Percentiles rank a stretch among this genome's conserved stretches.
Conservation (phyloP, 2,797 vertebrate species). For the Lutjanus campechanus region DNA sequence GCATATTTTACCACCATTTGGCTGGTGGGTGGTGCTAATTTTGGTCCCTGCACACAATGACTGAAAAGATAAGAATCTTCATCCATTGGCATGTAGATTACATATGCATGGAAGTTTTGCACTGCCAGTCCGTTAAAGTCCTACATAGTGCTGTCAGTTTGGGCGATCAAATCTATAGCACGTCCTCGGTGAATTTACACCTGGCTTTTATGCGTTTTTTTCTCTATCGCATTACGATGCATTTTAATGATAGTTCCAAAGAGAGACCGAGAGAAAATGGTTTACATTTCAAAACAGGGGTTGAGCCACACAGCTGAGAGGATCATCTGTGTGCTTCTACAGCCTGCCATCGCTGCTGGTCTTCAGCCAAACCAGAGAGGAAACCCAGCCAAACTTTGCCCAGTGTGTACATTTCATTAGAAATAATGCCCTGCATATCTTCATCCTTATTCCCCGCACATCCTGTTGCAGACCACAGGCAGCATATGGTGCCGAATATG, state of each 20-base stretch:
- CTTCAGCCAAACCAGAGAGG: slow-evolving; percentile 42
- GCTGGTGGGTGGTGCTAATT: too few relatives aligned
- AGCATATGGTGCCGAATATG: slow-evolving; percentile 68
- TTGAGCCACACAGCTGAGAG: slow-evolving; percentile 5
- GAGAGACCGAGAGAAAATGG: background rate
- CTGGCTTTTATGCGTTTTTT: background rate
- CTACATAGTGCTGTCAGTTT: background rate
- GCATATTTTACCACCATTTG: too few relatives aligned
- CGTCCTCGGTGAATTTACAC: background rate
- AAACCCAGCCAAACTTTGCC: slow-evolving; percentile 44
- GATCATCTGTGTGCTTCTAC: slow-evolving; percentile 25
- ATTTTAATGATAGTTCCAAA: slow-evolving; percentile 6
- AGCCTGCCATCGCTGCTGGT: slow-evolving; percentile 45
- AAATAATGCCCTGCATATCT: slow-evolving; percentile 36
- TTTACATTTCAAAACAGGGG: slow-evolving; percentile 20
- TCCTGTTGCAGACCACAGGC: slow-evolving; percentile 49
- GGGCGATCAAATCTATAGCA: background rate
- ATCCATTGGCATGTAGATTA: background rate
- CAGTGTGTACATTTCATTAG: slow-evolving; percentile 44
- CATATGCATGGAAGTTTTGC: background rate
- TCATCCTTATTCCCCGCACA: slow-evolving; percentile 57
- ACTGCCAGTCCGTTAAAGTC: background rate
- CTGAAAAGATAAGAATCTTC: background rate
- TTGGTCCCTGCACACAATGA: too few relatives aligned
- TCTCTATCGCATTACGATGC: background rate